Evolutionary conservation across 2,113 vertebrate genomes (phyloP).

Genomic region (Marmota flaviventris): DNA sequence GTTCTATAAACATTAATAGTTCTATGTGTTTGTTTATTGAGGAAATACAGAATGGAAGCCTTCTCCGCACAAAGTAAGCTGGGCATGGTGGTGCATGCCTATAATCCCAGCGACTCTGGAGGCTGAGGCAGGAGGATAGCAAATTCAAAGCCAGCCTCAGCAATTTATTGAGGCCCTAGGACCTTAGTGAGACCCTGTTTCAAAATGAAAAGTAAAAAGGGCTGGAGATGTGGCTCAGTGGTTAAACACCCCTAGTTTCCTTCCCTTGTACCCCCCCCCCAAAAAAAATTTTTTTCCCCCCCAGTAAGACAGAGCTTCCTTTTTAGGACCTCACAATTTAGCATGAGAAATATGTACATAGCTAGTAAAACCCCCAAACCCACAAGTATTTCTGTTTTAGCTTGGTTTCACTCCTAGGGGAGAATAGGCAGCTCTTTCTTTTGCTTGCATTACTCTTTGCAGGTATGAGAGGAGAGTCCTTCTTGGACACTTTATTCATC

Average conservation of each 20-base stretch:
- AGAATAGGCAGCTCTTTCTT: not conserved
- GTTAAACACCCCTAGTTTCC: too few relatives aligned
- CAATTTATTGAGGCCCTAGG: too few relatives aligned
- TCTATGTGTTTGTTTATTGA: not conserved
- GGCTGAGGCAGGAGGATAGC: too few relatives aligned
- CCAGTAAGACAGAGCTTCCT: not conserved
- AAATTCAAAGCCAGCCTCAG: too few relatives aligned
- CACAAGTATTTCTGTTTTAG: not conserved
- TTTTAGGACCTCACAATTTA: not conserved
- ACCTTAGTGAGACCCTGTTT: too few relatives aligned
- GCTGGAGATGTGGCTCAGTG: too few relatives aligned
- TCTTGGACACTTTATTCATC: not conserved
- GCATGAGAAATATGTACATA: not conserved
- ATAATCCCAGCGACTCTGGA: too few relatives aligned
- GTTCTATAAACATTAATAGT: not conserved
- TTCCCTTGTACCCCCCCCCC: too few relatives aligned
- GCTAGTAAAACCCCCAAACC: not conserved
- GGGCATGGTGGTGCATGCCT: too few relatives aligned
- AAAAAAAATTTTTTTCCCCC: not conserved
- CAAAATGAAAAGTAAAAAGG: too few relatives aligned
- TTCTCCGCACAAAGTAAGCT: not conserved
- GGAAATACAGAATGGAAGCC: not conserved
- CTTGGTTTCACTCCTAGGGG: not conserved
- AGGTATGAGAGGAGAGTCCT: not conserved
- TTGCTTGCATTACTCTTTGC: not conserved